Percentiles rank a stretch among this genome's conserved stretches.
Evolutionary conservation across 2,113 vertebrate species (phyloP).

Genomic region (Nycticebus coucang): DNA sequence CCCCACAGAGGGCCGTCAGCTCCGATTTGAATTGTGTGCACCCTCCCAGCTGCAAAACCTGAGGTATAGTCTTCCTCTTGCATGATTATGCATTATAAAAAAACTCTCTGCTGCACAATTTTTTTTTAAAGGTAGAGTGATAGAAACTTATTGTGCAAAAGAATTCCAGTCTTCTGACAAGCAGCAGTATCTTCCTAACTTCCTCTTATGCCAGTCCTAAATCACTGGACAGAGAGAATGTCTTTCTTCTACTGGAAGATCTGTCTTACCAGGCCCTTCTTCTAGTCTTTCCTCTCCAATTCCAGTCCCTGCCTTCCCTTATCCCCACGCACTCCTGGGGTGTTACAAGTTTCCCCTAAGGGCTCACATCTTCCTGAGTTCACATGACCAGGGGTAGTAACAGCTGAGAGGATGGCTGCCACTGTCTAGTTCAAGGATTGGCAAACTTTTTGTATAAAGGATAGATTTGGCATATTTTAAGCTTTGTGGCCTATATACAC

Average conservation of each 20-base stretch:
- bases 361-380: neutral
- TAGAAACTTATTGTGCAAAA: neutral
- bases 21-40: slow-evolving; percentile 42
- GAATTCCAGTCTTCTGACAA: neutral
- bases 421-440: neutral
- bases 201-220: neutral
- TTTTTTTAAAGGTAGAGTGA: neutral
- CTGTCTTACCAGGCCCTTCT: neutral
- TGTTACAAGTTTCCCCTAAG: neutral
- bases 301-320: neutral
- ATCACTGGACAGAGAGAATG: neutral
- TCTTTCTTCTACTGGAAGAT: neutral
- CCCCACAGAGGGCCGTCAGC: fast-evolving
- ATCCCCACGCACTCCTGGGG: neutral
- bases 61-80: neutral
- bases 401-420: neutral
- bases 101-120: neutral
- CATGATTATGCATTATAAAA: slow-evolving; percentile 11
- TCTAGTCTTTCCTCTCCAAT: neutral
- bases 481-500: neutral
- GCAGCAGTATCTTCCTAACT: neutral
- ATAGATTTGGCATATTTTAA: neutral
- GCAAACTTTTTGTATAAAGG: neutral
- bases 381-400: neutral
- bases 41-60: neutral